Evolutionary conservation across 1,140 invertebrate species (phyloP), one percentile per base, ranked within the genome.

Genomic region (Drosophila repletoides): DNA sequence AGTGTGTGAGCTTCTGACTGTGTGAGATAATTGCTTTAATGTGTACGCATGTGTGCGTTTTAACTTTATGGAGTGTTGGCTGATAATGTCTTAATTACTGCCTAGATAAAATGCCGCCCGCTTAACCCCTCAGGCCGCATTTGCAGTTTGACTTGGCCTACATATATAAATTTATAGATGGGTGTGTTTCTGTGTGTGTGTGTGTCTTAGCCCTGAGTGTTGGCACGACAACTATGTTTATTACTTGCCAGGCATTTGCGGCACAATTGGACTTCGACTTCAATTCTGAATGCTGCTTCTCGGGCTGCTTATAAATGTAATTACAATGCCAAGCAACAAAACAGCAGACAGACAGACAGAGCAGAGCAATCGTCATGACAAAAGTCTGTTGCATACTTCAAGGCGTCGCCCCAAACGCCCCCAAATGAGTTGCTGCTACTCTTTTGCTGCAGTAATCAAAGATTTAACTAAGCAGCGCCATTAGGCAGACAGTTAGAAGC

Each of bases 81-180:
- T 83, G 79, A 83, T 83, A 83, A 83, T 83, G 79, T 86, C 79
- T 83, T 83, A 84, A 83, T 83, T 83, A 83, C 79, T 72, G 79
- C 79, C 80, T 84, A 86, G 79, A 83, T 83, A 83, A 83, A 83
- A 83, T 83, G 79, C 80, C 71, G 72, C 76, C 79, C 77, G 71
- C 60, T 77, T 77, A 79, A 65, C 80, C n/a, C n/a, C 56, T 24
- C 22, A 15, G 17, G 38, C 31, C 14, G 21, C 48, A 51, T 49
- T 49, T 41, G 51, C 51, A 33, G 55, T 43, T 66, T 58, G 36
- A 43, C 12, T 51, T 60, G 55, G 55, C 10, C 55, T 15, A 51
- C 31, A 36, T 63, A 34, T 14, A 9, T 29, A 17, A 28, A 52
- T 55, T 55, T 43, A 41, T 38, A 28, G 49, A 24, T 2, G 22